Conservation (phyloP, 64 coral and sea anemone species). For the Actinia tenebrosa region DNA sequence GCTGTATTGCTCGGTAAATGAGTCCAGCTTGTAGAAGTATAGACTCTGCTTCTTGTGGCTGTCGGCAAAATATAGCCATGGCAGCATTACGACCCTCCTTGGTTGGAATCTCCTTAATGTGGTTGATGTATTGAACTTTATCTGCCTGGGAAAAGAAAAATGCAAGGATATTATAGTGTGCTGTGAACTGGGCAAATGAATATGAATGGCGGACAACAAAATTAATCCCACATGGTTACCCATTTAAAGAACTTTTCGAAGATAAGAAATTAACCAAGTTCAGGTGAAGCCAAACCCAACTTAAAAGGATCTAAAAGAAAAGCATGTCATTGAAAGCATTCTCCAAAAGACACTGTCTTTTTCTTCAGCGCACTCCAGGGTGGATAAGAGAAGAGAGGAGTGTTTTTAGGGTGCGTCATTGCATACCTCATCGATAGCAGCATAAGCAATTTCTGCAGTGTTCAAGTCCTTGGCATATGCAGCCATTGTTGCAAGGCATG, state of each 20-base stretch:
- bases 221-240: too few relatives aligned
- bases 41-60: constrained; percentile 79
- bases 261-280: too few relatives aligned
- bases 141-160: constrained; percentile 58
- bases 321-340: too few relatives aligned
- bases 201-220: not conserved
- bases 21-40: constrained; percentile 92
- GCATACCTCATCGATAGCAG: constrained; percentile 95
- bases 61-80: constrained; percentile 93
- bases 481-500: constrained; percentile 96
- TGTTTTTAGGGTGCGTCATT: too few relatives aligned
- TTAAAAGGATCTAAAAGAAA: too few relatives aligned
- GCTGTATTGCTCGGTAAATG: constrained; percentile 91
- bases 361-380: too few relatives aligned
- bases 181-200: not conserved
- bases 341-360: too few relatives aligned
- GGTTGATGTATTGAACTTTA: constrained; percentile 98
- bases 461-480: constrained; percentile 92
- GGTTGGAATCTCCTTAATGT: constrained; percentile 96
- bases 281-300: too few relatives aligned
- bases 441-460: constrained; percentile 93
- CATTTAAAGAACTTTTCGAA: too few relatives aligned
- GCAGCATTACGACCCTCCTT: constrained; percentile 95
- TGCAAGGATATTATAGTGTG: too few relatives aligned
- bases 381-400: too few relatives aligned